phyloP scores from a whole-genome alignment of 2,113 vertebrate species.

The Herpetotheres cachinnans region DNA sequence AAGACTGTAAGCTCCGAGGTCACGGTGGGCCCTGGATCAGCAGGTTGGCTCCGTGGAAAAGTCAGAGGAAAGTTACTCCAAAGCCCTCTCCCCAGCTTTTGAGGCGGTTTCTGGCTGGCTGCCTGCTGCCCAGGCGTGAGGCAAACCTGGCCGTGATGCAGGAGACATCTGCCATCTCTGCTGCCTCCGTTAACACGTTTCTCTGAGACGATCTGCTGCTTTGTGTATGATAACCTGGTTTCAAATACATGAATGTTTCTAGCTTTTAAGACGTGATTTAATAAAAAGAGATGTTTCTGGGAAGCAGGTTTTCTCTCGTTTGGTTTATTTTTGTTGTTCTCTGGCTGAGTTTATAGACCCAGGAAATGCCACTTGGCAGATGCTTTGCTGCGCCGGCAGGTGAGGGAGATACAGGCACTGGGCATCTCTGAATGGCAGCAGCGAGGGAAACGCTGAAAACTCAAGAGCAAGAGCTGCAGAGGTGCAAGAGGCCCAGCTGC shows the following conservation, averaged over 20 bases:
- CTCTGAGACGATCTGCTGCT: conserved; percentile 4
- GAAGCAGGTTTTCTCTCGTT: neutral
- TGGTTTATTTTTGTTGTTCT: neutral
- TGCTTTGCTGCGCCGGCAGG: neutral
- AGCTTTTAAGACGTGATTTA: conserved; percentile 22
- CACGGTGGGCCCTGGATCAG: neutral
- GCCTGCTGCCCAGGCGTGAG: neutral
- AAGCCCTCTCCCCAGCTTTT: rapidly evolving
- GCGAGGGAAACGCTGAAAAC: neutral
- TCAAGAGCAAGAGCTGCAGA: neutral
- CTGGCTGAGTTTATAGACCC: neutral
- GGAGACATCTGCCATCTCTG: neutral
- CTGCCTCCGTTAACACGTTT: neutral
- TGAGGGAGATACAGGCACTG: rapidly evolving
- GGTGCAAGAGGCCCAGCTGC: neutral
- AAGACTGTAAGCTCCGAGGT: neutral
- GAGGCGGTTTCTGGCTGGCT: neutral
- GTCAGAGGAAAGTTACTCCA: neutral
- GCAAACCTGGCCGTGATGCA: neutral
- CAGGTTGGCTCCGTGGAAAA: neutral
- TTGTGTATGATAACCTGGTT: neutral
- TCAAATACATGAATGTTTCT: neutral
- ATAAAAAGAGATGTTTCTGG: conserved; percentile 36
- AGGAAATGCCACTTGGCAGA: neutral
- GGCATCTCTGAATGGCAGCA: neutral